phyloP scores from a whole-genome alignment of 1,140 invertebrate genomes.

The Hyles vespertilio region DNA sequence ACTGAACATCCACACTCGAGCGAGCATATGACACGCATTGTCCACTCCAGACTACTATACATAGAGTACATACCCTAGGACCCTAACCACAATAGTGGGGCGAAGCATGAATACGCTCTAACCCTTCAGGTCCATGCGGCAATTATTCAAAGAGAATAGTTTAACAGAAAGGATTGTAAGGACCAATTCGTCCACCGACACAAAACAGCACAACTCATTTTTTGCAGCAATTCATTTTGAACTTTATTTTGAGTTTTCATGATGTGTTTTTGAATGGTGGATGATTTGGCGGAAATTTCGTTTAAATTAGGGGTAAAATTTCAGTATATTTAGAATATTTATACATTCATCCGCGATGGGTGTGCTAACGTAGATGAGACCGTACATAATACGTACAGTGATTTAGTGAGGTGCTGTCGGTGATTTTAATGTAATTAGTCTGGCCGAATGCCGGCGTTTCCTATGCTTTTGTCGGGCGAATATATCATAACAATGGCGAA shows the following conservation, averaged over 20 bases:
- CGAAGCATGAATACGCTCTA: conserved; percentile 69
- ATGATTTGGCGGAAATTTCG: not conserved
- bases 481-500: too few species aligned
- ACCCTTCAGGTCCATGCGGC: conserved; percentile 73
- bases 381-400: conserved; percentile 59
- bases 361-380: conserved; percentile 47
- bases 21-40: conserved; percentile 16
- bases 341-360: conserved; percentile 61
- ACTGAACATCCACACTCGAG: too few species aligned
- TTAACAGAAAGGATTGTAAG: conserved; percentile 75
- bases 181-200: conserved; percentile 22
- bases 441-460: conserved; percentile 42
- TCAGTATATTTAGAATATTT: conserved; percentile 72
- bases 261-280: not conserved
- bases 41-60: conserved; percentile 33
- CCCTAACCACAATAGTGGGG: conserved; percentile 64
- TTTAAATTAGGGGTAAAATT: conserved; percentile 32
- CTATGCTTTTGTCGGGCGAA: conserved; percentile 25
- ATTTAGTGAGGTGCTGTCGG: conserved; percentile 58
- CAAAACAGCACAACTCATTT: conserved; percentile 22
- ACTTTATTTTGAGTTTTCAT: too few species aligned
- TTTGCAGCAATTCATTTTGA: not conserved
- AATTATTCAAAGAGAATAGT: conserved; percentile 76
- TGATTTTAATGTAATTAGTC: conserved; percentile 65
- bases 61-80: conserved; percentile 30